Conservation (phyloP, 2,113 vertebrate species). For the Mola mola region DNA sequence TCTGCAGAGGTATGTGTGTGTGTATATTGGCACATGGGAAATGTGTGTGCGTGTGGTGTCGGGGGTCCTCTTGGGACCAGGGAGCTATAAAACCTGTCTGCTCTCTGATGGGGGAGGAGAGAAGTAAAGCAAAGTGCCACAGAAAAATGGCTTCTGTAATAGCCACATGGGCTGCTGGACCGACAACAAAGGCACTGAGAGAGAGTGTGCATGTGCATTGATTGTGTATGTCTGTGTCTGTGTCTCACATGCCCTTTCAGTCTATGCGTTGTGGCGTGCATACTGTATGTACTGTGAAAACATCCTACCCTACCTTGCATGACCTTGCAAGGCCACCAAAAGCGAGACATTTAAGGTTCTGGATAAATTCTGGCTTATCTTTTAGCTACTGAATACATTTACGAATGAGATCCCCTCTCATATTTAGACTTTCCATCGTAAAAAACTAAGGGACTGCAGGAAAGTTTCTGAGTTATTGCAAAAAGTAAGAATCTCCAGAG, state of each 20-base stretch:
- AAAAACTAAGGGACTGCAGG: too few species aligned
- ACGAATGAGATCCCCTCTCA: too few species aligned
- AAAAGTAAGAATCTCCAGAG: too few species aligned
- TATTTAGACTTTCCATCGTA: background rate
- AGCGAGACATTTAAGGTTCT: too few species aligned
- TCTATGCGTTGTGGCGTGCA: background rate
- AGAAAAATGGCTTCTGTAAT: slow-evolving; percentile 76
- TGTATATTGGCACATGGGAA: slow-evolving; percentile 18
- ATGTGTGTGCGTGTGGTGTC: slow-evolving; percentile 14
- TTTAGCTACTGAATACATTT: too few species aligned
- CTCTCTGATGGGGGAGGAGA: slow-evolving; percentile 68
- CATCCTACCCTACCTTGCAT: too few species aligned
- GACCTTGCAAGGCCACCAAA: background rate
- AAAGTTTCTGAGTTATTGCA: too few species aligned
- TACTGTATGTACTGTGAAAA: background rate
- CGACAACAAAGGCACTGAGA: slow-evolving; percentile 64
- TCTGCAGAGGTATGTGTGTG: slow-evolving; percentile 28
- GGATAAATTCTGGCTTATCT: too few species aligned
- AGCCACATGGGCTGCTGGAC: slow-evolving; percentile 68
- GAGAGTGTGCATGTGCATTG: slow-evolving; percentile 9
- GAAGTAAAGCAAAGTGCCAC: slow-evolving; percentile 73
- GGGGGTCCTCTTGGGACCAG: slow-evolving; percentile 51
- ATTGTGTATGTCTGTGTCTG: background rate
- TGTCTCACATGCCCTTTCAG: background rate
- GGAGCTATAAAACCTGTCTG: slow-evolving; percentile 74